Percentiles rank a stretch among this genome's conserved stretches.
Evolutionary conservation across 1,140 invertebrate species (phyloP).

Genomic region (Euura saliciscinereae): DNA sequence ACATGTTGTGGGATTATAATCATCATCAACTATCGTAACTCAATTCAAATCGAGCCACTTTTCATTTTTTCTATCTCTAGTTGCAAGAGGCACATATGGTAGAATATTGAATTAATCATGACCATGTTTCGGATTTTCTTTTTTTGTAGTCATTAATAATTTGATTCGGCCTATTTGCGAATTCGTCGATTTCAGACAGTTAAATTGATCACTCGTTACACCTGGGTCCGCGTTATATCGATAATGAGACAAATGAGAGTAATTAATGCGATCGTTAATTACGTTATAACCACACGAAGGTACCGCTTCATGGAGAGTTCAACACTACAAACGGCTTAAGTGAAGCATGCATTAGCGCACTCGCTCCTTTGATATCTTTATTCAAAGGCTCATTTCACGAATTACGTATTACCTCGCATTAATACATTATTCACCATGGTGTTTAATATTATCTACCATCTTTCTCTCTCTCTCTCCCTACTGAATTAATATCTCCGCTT

Average conservation of each 20-base stretch:
- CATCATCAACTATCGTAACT: constrained; percentile 1
- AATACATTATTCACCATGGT: background rate
- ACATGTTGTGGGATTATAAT: background rate
- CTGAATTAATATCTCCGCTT: too few relatives aligned
- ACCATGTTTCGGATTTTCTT: too few relatives aligned
- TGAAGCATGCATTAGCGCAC: background rate
- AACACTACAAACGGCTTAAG: background rate
- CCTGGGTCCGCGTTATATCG: background rate
- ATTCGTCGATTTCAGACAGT: background rate
- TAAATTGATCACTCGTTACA: background rate
- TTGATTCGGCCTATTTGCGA: too few relatives aligned
- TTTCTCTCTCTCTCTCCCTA: too few relatives aligned
- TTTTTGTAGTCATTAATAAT: too few relatives aligned
- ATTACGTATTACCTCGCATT: background rate
- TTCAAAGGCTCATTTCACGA: background rate
- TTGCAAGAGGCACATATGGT: too few relatives aligned
- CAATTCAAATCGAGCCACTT: background rate
- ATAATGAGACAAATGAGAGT: constrained; percentile 1
- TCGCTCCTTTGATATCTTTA: background rate
- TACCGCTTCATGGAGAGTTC: background rate
- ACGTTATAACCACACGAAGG: background rate
- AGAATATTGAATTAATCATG: too few relatives aligned
- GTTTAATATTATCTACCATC: background rate
- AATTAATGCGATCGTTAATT: background rate
- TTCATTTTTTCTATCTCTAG: too few relatives aligned